A percentile compares a stretch with the other conserved stretches of the same genome.
phyloP scores from a whole-genome alignment of 2,113 vertebrate species.

The Cololabis saira region DNA sequence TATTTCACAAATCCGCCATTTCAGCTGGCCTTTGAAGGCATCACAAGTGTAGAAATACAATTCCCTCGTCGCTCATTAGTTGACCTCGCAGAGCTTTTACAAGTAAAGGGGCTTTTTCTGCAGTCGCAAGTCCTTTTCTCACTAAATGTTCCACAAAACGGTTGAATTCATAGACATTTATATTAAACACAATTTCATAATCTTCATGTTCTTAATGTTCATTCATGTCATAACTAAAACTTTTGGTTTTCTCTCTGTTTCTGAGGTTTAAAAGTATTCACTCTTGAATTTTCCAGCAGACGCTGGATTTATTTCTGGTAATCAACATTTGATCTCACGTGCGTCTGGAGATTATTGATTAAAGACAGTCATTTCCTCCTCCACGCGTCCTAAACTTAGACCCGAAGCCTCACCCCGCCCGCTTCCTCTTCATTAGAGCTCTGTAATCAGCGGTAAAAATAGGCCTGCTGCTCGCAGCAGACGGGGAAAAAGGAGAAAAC shows the following conservation, averaged over 20 bases:
- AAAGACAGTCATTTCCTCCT: conserved; percentile 7
- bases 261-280: neutral
- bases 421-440: conserved; percentile 45
- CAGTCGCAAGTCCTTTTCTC: no score
- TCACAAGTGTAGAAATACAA: no score
- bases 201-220: no score
- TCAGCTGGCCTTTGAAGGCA: no score
- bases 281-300: neutral
- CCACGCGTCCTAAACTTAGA: conserved; percentile 8
- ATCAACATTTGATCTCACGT: conserved; percentile 6
- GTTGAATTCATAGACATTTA: no score
- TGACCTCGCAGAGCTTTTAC: no score
- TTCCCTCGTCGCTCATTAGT: no score
- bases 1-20: no score
- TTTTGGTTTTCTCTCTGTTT: neutral
- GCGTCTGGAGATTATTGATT: conserved; percentile 12
- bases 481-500: neutral
- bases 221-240: neutral
- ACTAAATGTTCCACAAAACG: no score
- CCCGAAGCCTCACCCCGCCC: conserved; percentile 9
- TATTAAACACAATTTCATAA: neutral
- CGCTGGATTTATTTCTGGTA: neutral
- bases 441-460: conserved; percentile 39
- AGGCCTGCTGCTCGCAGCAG: conserved; percentile 27
- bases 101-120: no score